Percentiles rank a stretch among this genome's conserved stretches.
Conservation (phyloP, 2,888 invertebrate genomes). For the Philereme transversata region DNA sequence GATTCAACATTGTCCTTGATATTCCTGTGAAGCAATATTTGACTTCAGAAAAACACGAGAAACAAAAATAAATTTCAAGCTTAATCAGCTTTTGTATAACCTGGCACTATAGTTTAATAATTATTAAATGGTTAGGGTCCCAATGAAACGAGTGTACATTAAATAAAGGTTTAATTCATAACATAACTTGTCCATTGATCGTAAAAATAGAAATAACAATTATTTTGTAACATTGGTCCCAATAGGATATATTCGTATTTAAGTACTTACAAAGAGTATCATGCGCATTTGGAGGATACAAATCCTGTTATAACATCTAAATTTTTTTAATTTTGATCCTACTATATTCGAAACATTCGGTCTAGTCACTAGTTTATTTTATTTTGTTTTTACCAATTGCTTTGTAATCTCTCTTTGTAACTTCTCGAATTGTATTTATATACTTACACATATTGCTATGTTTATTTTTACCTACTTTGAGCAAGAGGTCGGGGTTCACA, state of each 20-base stretch:
- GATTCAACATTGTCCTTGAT: too few relatives aligned
- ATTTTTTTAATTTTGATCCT: background rate
- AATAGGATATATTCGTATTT: background rate
- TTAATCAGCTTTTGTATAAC: too few relatives aligned
- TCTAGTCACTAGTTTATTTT: background rate
- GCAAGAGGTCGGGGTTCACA: background rate
- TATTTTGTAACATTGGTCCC: slow-evolving; percentile 13
- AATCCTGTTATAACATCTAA: background rate
- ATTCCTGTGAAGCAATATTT: too few relatives aligned
- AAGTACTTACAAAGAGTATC: background rate
- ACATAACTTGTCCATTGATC: slow-evolving; percentile 10
- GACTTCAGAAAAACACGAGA: too few relatives aligned
- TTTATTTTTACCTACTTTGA: too few relatives aligned
- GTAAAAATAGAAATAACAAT: slow-evolving; percentile 1
- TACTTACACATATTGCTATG: too few relatives aligned
- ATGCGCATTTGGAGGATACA: background rate
- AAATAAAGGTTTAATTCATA: slow-evolving; percentile 20
- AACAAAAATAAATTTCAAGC: too few relatives aligned
- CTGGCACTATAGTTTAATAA: too few relatives aligned
- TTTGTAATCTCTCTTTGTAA: too few relatives aligned
- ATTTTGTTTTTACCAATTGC: too few relatives aligned
- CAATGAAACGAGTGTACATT: slow-evolving; percentile 19
- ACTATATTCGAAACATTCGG: background rate
- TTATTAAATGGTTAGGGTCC: background rate
- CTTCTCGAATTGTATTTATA: too few relatives aligned